A percentile compares a stretch with the other conserved stretches of the same genome.
phyloP scores from a whole-genome alignment of 2,797 vertebrate genomes.

The Poeciliopsis gracilis region DNA sequence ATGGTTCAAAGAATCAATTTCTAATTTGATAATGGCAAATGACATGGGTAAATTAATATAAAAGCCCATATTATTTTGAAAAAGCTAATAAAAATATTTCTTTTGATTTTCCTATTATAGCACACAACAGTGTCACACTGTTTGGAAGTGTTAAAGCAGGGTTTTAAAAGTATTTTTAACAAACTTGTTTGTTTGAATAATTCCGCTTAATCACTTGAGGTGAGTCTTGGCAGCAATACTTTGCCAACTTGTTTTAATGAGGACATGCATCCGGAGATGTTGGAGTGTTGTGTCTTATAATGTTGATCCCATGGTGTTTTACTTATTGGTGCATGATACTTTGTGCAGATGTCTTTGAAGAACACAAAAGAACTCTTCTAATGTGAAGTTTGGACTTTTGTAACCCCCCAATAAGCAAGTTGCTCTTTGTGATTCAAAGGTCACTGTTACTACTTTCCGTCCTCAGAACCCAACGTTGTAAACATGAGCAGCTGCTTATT shows the following conservation, averaged over 20 bases:
- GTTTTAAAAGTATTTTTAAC: background rate
- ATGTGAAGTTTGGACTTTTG: background rate
- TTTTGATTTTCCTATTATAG: background rate
- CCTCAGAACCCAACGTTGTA: slow-evolving; percentile 39
- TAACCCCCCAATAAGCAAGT: slow-evolving; percentile 1
- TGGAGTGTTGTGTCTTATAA: background rate
- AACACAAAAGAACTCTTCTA: slow-evolving; percentile 1
- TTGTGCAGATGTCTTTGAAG: slow-evolving; percentile 7
- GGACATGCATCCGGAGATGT: background rate
- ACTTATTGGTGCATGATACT: background rate
- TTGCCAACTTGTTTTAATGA: background rate
- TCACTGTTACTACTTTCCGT: slow-evolving; percentile 50
- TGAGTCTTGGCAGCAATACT: background rate
- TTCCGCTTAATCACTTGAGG: background rate
- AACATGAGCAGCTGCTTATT: slow-evolving; percentile 38
- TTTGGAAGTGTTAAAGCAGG: background rate
- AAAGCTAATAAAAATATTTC: background rate
- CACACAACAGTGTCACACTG: background rate
- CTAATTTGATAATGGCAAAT: background rate
- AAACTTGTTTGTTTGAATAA: background rate
- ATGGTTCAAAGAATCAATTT: background rate
- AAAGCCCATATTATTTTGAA: background rate
- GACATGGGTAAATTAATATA: background rate
- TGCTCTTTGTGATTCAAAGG: slow-evolving; percentile 41
- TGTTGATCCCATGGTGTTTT: background rate